A percentile compares a stretch with the other conserved stretches of the same genome.
These are phyloP conservation scores for Spodoptera frugiperda DNA, from an alignment of 1,140 invertebrate genomes.

Conservation along the genomic window DNA sequence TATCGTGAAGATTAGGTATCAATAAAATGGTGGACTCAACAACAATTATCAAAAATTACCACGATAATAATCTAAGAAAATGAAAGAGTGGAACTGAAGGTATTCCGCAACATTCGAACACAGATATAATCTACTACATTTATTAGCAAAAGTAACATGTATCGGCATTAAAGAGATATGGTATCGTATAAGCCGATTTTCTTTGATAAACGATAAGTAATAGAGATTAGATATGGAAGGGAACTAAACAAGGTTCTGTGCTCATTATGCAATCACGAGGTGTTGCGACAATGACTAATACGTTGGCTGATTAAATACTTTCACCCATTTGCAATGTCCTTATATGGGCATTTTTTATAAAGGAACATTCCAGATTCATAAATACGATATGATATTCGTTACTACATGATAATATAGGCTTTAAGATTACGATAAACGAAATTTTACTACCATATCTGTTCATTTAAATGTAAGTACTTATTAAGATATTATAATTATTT, in stretches of 20 bases:
- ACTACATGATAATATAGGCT: no score
- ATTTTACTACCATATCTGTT: no score
- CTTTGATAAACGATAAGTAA: slow-evolving; percentile 7
- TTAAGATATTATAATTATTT: neutral
- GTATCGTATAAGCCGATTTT: slow-evolving; percentile 29
- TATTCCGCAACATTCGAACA: neutral
- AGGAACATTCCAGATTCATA: no score
- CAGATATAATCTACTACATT: slow-evolving; percentile 3
- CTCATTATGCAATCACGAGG: neutral
- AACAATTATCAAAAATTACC: neutral
- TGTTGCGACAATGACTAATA: neutral
- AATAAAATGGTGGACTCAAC: no score
- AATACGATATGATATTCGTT: no score
- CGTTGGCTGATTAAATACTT: neutral
- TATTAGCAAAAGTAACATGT: slow-evolving; percentile 17
- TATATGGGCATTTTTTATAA: no score
- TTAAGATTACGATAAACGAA: no score
- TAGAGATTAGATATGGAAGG: neutral
- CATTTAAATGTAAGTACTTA: neutral
- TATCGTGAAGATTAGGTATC: no score
- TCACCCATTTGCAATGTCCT: no score
- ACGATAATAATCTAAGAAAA: neutral
- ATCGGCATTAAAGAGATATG: slow-evolving; percentile 16
- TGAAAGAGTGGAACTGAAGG: neutral
- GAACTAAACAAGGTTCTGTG: neutral